Percentiles rank a stretch among this genome's conserved stretches.
Evolutionary conservation across 2,888 invertebrate genomes (phyloP).

Genomic region (Lucinisca nassula): DNA sequence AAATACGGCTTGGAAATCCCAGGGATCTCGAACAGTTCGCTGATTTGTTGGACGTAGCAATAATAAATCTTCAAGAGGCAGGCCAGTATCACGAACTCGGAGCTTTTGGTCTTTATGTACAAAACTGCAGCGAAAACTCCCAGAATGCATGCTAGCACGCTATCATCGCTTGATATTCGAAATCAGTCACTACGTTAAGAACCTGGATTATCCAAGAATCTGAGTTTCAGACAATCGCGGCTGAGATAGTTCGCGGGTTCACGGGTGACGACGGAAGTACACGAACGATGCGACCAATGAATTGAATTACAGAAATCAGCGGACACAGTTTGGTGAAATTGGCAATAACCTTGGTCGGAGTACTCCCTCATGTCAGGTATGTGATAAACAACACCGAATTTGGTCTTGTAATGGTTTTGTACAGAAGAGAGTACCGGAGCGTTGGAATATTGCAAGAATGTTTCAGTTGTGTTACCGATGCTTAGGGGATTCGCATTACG

Average conservation of each 20-base stretch:
- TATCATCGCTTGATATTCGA: constrained; percentile 38
- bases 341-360: not conserved
- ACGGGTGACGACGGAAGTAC: not conserved
- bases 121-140: constrained; percentile 16
- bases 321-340: not conserved
- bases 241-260: constrained; percentile 25
- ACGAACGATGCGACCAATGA: not conserved
- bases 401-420: constrained; percentile 25
- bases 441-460: constrained; percentile 39
- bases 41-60: constrained; percentile 15
- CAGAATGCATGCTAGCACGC: constrained; percentile 31
- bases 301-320: not conserved
- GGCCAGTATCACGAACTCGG: not conserved
- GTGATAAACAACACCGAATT: constrained; percentile 15
- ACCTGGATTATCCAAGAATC: constrained; percentile 16
- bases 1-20: not conserved
- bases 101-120: not conserved
- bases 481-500: constrained; percentile 25
- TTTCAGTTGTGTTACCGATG: constrained; percentile 37
- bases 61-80: constrained; percentile 8
- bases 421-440: not conserved
- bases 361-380: constrained; percentile 8
- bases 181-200: constrained; percentile 1
- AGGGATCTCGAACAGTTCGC: constrained; percentile 9
- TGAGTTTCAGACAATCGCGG: constrained; percentile 9